These are phyloP conservation scores for Pollachius pollachius DNA, from an alignment of 2,113 vertebrate genomes.

Conservation along the genomic window DNA sequence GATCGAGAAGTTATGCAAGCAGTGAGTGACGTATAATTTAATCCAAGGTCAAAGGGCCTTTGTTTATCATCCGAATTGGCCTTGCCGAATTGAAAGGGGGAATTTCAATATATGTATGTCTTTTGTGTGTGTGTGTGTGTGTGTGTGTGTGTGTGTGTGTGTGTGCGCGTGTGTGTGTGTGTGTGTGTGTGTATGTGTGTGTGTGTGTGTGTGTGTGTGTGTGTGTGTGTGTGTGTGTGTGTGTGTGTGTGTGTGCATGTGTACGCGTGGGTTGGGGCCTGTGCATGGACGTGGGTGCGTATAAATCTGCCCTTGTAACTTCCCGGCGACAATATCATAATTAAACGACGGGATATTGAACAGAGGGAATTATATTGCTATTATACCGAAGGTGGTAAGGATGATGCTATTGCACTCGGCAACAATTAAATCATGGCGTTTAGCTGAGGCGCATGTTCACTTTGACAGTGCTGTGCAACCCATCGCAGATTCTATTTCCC, in stretches of 20 bases:
- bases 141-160: slow-evolving; percentile 8
- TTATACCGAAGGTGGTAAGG: slow-evolving; percentile 56
- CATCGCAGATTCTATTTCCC: slow-evolving; percentile 28
- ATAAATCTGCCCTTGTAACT: slow-evolving; percentile 43
- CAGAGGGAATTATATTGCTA: slow-evolving; percentile 47
- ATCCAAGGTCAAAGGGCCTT: slow-evolving; percentile 53
- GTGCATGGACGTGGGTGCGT: background rate
- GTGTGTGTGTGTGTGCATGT: slow-evolving; percentile 12
- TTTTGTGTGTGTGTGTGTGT: background rate
- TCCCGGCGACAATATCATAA: slow-evolving; percentile 44
- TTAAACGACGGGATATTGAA: slow-evolving; percentile 35
- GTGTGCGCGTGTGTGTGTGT: slow-evolving; percentile 8
- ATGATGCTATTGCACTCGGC: slow-evolving; percentile 59
- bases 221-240: slow-evolving; percentile 3
- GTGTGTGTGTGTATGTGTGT: background rate
- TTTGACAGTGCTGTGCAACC: slow-evolving; percentile 44
- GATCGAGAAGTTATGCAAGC: slow-evolving; percentile 24
- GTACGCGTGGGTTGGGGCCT: background rate
- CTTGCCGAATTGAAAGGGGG: slow-evolving; percentile 28
- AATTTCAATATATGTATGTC: background rate
- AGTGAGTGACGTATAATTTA: slow-evolving; percentile 44
- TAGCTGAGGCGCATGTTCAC: slow-evolving; percentile 56
- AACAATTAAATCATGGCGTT: slow-evolving; percentile 63
- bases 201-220: background rate
- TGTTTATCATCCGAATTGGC: slow-evolving; percentile 58